Conservation (phyloP, 2,888 invertebrate genomes). For the Clunio marinus region DNA sequence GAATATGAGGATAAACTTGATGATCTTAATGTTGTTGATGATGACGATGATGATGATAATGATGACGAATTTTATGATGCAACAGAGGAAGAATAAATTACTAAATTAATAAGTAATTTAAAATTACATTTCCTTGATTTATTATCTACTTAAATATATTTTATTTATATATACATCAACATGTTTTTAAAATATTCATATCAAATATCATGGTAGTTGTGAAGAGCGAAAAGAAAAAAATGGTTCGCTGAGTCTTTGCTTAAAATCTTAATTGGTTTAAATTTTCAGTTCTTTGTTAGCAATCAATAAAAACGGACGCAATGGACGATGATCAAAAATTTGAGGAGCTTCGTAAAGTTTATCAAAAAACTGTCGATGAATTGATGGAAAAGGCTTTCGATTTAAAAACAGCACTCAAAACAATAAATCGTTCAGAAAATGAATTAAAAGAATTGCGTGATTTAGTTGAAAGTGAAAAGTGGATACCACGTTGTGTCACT, state of each 20-base stretch:
- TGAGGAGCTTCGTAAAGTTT: background rate
- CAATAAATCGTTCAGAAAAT: background rate
- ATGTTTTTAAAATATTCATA: too few species aligned
- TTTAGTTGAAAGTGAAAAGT: background rate
- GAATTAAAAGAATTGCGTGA: background rate
- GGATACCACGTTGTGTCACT: background rate
- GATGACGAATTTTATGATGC: background rate
- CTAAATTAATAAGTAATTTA: too few species aligned
- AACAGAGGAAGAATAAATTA: background rate
- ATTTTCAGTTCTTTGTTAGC: background rate
- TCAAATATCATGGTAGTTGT: too few species aligned
- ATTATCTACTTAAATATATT: too few species aligned
- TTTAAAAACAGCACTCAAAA: background rate
- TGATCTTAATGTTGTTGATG: background rate
- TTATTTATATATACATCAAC: too few species aligned
- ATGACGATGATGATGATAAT: background rate
- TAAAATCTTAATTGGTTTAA: too few species aligned
- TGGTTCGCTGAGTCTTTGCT: too few species aligned
- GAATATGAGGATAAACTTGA: background rate
- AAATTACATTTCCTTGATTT: too few species aligned
- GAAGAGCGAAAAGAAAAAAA: too few species aligned
- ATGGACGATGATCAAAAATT: background rate
- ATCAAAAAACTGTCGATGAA: background rate
- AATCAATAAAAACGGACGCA: background rate
- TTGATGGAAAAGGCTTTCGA: background rate